Conservation (phyloP, 2,113 vertebrate genomes). For the Anser brachyrhynchus region DNA sequence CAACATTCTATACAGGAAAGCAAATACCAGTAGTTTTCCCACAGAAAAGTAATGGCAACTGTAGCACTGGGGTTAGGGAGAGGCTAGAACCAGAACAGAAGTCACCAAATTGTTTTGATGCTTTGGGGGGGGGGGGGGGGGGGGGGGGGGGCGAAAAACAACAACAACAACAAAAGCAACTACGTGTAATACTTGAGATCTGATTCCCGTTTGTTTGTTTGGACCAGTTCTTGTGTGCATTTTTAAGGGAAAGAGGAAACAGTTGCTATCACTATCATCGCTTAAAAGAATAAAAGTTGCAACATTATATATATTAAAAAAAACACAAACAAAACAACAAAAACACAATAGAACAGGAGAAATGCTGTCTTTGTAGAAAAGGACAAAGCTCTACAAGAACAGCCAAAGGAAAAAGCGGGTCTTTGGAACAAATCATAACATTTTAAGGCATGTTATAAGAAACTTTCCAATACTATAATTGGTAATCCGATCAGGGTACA, state of each 20-base stretch:
- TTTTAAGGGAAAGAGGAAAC: conserved; percentile 61
- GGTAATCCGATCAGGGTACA: conserved; percentile 70
- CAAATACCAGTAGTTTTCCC: conserved; percentile 77
- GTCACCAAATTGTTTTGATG: conserved; percentile 41
- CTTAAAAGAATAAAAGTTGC: conserved; percentile 68
- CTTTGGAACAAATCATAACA: conserved; percentile 84
- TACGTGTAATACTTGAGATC: conserved; percentile 38
- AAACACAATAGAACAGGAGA: conserved; percentile 31
- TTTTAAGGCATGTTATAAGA: conserved; percentile 83
- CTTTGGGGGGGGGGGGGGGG: neutral
- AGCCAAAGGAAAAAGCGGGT: conserved; percentile 78
- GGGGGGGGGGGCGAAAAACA: neutral
- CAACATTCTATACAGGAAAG: conserved; percentile 73
- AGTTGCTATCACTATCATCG: conserved; percentile 70
- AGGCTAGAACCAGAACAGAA: conserved; percentile 60
- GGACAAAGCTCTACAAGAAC: conserved; percentile 58
- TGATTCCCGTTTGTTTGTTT: conserved; percentile 53
- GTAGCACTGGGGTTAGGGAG: conserved; percentile 50
- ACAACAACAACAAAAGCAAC: neutral
- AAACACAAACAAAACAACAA: neutral
- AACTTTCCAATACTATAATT: conserved; percentile 63
- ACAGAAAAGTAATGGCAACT: conserved; percentile 73
- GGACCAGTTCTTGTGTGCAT: neutral
- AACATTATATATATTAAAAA: neutral
- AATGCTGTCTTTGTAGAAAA: conserved; percentile 65